A percentile compares a stretch with the other conserved stretches of the same genome.
These are phyloP conservation scores for Cybosia mesomella DNA, from an alignment of 2,888 invertebrate genomes.

Conservation along the genomic window DNA sequence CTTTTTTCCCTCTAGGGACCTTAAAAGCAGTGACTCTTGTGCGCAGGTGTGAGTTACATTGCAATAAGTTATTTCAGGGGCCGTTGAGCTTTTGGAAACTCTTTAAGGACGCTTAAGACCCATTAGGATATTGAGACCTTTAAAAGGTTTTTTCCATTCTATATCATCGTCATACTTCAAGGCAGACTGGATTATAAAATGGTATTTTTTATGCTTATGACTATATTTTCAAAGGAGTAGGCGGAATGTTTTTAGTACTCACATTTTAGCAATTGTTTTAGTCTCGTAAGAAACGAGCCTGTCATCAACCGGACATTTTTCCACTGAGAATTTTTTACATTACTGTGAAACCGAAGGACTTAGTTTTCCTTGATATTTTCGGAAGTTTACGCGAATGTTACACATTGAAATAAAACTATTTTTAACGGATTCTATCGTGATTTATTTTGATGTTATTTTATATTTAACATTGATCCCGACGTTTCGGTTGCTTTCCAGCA, in stretches of 20 bases:
- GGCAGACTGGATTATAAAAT: neutral
- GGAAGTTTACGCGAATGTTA: no score
- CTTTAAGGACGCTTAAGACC: conserved; percentile 12
- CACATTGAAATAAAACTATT: no score
- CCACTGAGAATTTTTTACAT: no score
- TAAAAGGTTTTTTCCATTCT: neutral
- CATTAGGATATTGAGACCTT: conserved; percentile 1
- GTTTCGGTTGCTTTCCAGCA: no score
- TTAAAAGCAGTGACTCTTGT: neutral
- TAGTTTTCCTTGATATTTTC: no score
- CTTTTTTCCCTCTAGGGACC: neutral
- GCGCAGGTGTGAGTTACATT: conserved; percentile 34
- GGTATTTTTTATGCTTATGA: neutral
- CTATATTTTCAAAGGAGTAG: neutral
- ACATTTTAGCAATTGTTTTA: neutral
- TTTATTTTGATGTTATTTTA: no score
- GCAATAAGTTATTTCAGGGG: conserved; percentile 33
- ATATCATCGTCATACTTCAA: neutral
- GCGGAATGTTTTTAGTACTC: neutral
- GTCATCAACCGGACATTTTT: no score
- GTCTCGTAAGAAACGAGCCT: no score
- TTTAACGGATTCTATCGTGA: no score
- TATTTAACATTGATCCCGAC: no score
- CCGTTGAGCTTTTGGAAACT: conserved; percentile 8
- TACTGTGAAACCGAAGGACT: no score